Evolutionary conservation across 2,113 vertebrate species (phyloP).

Genomic region (Mobula birostris): DNA sequence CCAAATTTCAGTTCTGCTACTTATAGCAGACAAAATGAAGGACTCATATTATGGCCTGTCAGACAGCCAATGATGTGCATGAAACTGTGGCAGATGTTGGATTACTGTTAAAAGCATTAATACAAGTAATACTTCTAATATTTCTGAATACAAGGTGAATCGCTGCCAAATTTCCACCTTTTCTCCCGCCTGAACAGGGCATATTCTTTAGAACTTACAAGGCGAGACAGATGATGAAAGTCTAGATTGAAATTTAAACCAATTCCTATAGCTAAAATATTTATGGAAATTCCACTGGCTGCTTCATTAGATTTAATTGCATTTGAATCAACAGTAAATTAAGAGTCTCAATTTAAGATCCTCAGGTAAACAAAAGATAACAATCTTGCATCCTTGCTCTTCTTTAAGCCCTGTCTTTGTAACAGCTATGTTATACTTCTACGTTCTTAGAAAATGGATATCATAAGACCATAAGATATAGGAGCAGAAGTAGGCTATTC

Average conservation of each 20-base stretch:
- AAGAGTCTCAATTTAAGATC: neutral
- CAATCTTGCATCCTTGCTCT: neutral
- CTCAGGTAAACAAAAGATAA: neutral
- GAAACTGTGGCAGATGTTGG: neutral
- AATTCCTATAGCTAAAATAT: conserved; percentile 51
- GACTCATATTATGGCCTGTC: neutral
- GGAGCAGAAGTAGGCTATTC: too few species aligned
- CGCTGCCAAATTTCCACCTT: conserved; percentile 41
- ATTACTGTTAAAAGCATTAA: neutral
- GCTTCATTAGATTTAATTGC: conserved; percentile 45
- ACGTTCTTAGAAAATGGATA: neutral
- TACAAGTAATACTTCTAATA: neutral
- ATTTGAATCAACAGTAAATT: neutral
- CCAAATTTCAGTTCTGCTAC: too few species aligned
- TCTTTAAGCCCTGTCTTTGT: neutral
- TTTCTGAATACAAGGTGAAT: conserved; percentile 28
- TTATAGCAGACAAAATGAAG: neutral
- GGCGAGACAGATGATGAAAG: conserved; percentile 41
- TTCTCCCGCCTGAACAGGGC: neutral
- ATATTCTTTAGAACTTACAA: conserved; percentile 44
- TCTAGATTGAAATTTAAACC: conserved; percentile 49
- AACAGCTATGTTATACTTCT: neutral
- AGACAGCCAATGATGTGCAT: neutral
- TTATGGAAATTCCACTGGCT: conserved; percentile 48
- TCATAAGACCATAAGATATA: too few species aligned